Conservation (phyloP, 2,888 invertebrate genomes). For the Tridacna crocea region DNA sequence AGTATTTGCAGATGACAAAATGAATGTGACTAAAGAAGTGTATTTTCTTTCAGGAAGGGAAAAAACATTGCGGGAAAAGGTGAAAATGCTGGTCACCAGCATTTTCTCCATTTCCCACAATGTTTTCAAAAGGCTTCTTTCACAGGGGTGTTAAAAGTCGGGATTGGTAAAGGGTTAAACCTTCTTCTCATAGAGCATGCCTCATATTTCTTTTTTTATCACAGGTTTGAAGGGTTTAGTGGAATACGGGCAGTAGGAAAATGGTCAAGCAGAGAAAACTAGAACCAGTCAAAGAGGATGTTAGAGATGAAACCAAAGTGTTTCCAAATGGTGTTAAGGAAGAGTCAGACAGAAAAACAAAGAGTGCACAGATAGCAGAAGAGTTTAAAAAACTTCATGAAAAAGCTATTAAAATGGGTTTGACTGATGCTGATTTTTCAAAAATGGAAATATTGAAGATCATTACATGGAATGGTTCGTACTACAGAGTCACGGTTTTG, state of each 20-base stretch:
- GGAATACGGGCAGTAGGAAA: too few species aligned
- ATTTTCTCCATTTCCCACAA: constrained; percentile 12
- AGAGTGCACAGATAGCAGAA: background rate
- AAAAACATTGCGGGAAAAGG: background rate
- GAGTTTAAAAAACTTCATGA: constrained; percentile 68
- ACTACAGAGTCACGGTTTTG: constrained; percentile 38
- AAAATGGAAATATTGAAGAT: constrained; percentile 64
- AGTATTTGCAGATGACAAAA: too few species aligned
- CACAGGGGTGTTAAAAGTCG: too few species aligned
- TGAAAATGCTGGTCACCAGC: background rate
- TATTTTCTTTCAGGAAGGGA: too few species aligned
- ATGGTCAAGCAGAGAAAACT: background rate
- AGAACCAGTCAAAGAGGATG: background rate
- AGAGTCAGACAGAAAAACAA: background rate
- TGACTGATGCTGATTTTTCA: constrained; percentile 67
- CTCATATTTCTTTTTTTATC: too few species aligned
- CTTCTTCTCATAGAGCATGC: too few species aligned
- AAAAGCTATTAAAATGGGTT: constrained; percentile 67
- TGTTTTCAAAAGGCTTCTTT: background rate
- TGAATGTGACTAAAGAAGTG: too few species aligned
- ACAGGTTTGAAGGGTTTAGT: too few species aligned
- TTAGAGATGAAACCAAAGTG: background rate
- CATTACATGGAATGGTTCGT: constrained; percentile 51
- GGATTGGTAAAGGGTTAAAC: too few species aligned
- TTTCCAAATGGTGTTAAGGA: background rate